Evolutionary conservation across 30 jellyfish, hydroid and myxozoan species (phyloP), one percentile per base, ranked within the genome.

Genomic region (Hydractinia symbiolongicarpus): DNA sequence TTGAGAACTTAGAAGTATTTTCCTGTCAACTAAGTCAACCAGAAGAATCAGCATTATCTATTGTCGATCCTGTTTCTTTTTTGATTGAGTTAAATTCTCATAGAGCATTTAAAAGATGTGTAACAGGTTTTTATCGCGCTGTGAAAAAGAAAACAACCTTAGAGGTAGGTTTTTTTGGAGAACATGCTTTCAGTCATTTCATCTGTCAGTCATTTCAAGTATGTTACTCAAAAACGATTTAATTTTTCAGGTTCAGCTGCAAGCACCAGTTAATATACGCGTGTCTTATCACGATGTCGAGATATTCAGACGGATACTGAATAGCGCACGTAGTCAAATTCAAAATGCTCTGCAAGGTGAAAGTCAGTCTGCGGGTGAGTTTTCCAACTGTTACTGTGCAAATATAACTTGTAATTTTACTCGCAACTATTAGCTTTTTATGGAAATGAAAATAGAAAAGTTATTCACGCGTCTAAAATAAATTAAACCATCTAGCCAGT

Each of bases 41-140:
- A n/a, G 99, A 88, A 14, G 96, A 88, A 6, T 89, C 99, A 8
- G 96, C 99, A 11, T 83, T 94, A 81, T 94, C 99, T 6, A 94
- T 94, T 58, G 90, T 94, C 20, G 99, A 94, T 73, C 99, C 99
- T 60, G 99, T 94, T 4, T 88, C 95, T 8, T 83, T 94, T 6
- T 89, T 94, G 14, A 81, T 94, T 40, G 99, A 94, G 81, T 72
- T 94, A 84, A 94, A 94, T 44, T 83, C 98, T 51, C 4, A 44
- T n/a, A 54, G 50, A 71, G 60, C 80, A 71, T 19, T 15, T n/a
- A 54, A 71, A 71, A 16, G 50, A 81, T 7, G 61, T n/a, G 14
- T 81, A 13, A 9, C 61, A 11, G 97, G 97, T 62, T 75, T 90
- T 53, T 90, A 85, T 13, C 89, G 88, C 8, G 97, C 95, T 51